Percentiles rank a stretch among this genome's conserved stretches.
Conservation (phyloP, 2,113 vertebrate genomes). For the Coryphaenoides rupestris region DNA sequence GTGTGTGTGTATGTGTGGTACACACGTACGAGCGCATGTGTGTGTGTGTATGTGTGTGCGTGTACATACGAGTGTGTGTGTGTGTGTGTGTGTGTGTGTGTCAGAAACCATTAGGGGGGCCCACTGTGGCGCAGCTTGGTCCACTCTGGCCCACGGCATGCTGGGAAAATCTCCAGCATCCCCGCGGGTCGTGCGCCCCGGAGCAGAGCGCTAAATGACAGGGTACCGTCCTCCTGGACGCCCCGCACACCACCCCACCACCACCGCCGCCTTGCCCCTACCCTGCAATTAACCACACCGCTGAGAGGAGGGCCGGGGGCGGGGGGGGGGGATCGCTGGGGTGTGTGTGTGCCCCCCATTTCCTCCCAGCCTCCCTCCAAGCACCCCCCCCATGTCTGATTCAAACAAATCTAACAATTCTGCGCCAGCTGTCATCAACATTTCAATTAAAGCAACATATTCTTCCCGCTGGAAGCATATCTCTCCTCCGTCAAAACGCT, state of each 20-base stretch:
- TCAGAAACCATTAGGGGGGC: conserved; percentile 1
- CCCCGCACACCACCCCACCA: neutral
- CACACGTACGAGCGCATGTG: too few relatives aligned
- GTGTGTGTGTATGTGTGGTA: neutral
- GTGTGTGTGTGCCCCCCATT: conserved; percentile 3
- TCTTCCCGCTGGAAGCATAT: neutral
- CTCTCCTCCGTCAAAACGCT: neutral
- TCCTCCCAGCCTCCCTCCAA: neutral
- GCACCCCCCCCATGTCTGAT: neutral
- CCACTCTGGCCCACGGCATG: conserved; percentile 13
- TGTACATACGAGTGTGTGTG: too few relatives aligned
- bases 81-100: neutral
- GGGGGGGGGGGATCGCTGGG: neutral
- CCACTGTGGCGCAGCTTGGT: conserved; percentile 6
- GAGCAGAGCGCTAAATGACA: conserved; percentile 5
- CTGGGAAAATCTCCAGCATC: conserved; percentile 8
- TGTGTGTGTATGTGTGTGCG: too few relatives aligned
- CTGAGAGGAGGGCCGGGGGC: neutral
- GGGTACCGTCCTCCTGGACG: neutral
- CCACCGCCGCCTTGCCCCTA: neutral
- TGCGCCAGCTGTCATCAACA: neutral
- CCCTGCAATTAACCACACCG: conserved; percentile 4
- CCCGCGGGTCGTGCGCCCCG: neutral
- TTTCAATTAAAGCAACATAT: neutral
- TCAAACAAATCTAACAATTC: too few relatives aligned